Conservation (phyloP, 2,113 vertebrate species). For the Hippocampus comes region DNA sequence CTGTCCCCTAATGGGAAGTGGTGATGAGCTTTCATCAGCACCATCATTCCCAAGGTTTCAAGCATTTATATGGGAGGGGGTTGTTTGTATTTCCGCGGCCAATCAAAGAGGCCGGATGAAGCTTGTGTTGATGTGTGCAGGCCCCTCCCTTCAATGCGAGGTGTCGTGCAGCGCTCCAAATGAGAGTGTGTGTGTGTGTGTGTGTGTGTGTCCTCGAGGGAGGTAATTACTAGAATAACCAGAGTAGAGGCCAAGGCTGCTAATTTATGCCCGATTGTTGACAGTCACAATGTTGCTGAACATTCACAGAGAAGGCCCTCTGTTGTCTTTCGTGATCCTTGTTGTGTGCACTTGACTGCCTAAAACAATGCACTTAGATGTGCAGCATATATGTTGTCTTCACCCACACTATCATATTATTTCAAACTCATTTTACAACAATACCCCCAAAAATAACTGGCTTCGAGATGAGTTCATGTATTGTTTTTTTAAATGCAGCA, state of each 20-base stretch:
- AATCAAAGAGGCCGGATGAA: constrained; percentile 58
- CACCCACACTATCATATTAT: too few relatives aligned
- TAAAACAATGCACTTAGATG: too few relatives aligned
- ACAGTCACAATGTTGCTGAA: constrained; percentile 78
- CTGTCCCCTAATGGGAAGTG: constrained; percentile 59
- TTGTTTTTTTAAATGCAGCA: too few relatives aligned
- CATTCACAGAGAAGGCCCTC: constrained; percentile 68
- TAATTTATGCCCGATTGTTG: constrained; percentile 81
- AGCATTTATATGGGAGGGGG: constrained; percentile 3
- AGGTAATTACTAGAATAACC: constrained; percentile 82
- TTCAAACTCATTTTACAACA: not conserved
- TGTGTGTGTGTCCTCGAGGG: constrained; percentile 67
- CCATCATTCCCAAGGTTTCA: constrained; percentile 47
- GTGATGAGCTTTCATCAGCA: constrained; percentile 58
- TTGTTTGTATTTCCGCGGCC: constrained; percentile 13
- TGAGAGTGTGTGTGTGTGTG: constrained; percentile 24
- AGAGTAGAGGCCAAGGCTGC: constrained; percentile 73
- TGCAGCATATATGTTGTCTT: too few relatives aligned
- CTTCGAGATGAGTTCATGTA: too few relatives aligned
- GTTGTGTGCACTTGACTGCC: constrained; percentile 11
- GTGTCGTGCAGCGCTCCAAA: constrained; percentile 52
- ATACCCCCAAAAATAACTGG: not conserved
- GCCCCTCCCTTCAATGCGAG: constrained; percentile 45
- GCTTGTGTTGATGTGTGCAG: constrained; percentile 31
- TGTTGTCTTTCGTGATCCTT: constrained; percentile 60